A percentile compares a stretch with the other conserved stretches of the same genome.
These are phyloP conservation scores for Xestia ashworthii DNA, from an alignment of 2,888 invertebrate species.

Conservation along the genomic window DNA sequence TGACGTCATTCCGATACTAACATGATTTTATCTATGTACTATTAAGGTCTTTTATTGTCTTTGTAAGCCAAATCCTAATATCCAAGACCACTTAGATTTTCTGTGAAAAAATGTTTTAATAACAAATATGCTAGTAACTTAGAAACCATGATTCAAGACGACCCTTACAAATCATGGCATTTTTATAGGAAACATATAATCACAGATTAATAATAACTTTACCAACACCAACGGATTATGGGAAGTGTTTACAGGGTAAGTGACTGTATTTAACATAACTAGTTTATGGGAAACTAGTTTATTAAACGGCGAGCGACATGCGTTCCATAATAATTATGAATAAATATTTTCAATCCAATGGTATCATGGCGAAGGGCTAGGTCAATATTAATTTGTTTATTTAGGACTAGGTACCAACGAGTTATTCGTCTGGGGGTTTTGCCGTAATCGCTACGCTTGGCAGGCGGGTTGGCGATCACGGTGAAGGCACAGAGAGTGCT, in stretches of 20 bases:
- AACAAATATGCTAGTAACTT: neutral
- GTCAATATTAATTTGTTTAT: neutral
- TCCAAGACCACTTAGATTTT: neutral
- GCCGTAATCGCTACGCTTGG: too few species aligned
- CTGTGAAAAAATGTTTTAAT: neutral
- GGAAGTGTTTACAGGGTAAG: constrained; percentile 24
- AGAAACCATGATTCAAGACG: neutral
- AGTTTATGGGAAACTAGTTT: constrained; percentile 57
- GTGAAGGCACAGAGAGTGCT: too few species aligned
- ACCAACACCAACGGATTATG: neutral
- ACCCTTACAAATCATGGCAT: neutral
- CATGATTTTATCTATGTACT: neutral
- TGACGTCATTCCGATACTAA: neutral
- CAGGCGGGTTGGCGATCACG: too few species aligned
- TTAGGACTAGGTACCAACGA: neutral
- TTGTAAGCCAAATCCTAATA: neutral
- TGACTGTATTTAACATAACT: constrained; percentile 51
- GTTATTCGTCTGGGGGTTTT: neutral
- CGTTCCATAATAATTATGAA: constrained; percentile 35
- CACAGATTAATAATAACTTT: constrained; percentile 14
- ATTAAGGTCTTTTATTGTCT: neutral
- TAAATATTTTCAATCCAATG: neutral
- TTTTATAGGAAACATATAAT: neutral
- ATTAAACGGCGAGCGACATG: constrained; percentile 37
- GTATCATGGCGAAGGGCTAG: neutral